These are phyloP conservation scores for Oryzias woworae DNA, from an alignment of 2,113 vertebrate species.

Conservation along the genomic window DNA sequence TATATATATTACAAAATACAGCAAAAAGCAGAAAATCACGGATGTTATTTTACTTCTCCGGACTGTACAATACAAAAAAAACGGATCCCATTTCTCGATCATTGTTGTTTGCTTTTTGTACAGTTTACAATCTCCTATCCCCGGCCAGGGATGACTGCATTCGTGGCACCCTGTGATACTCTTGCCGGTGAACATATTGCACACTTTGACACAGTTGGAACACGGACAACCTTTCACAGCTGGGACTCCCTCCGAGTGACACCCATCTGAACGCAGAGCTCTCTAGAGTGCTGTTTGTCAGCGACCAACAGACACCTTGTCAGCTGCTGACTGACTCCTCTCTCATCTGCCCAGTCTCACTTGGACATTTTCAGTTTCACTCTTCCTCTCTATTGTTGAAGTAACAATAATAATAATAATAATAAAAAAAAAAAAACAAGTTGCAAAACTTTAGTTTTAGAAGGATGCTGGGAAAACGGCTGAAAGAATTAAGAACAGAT, in stretches of 20 bases:
- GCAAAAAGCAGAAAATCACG: background rate
- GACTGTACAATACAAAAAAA: background rate
- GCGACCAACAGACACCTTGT: background rate
- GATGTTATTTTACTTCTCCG: background rate
- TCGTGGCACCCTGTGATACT: background rate
- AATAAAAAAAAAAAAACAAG: no score
- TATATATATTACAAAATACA: no score
- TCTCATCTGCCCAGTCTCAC: background rate
- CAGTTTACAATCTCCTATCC: background rate
- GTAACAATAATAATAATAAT: background rate
- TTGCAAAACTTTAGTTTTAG: no score
- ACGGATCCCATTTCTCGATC: background rate
- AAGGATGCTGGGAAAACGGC: no score
- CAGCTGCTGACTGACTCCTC: background rate
- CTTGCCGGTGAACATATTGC: background rate
- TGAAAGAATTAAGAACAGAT: no score
- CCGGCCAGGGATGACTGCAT: background rate
- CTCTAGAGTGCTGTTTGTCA: background rate
- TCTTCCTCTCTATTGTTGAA: conserved; percentile 2
- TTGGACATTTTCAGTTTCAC: background rate
- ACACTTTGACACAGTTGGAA: conserved; percentile 9
- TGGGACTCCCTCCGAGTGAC: background rate
- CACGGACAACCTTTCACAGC: background rate
- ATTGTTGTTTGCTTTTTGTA: background rate
- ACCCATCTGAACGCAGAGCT: background rate